Evolutionary conservation across 2,888 invertebrate species (phyloP), one percentile per base, ranked within the genome.

Genomic region (Dromius quadrimaculatus): DNA sequence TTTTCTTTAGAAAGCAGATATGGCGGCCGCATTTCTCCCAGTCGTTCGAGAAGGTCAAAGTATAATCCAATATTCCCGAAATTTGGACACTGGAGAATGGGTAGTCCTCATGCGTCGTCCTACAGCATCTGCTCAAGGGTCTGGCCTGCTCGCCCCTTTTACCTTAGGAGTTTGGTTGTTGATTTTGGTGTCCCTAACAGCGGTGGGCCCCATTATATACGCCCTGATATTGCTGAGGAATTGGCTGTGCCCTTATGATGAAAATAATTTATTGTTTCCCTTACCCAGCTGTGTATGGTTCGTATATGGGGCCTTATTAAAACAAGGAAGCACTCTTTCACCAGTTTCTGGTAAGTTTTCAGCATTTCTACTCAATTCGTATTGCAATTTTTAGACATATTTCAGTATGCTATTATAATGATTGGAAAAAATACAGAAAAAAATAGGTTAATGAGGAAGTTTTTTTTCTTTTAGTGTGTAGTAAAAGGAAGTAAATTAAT

Each of bases 231-330:
- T 86, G 6, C 75, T 92, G 45, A 87, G 91, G 71, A 86, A 86
- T 17, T 87, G 86, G 74, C 76, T 92, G 19, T 87, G 91, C 47
- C 86, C 85, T 17, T 88, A 89, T 66, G 83, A 85, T 1, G 78
- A 81, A 4, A 87, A 79, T 1, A 82, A 90, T 75, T 82, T 81
- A 4, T 82, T 85, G 2, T 90, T 90, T 74, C 84, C 88, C 0
- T 76, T 94, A 13, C 85, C 88, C 0, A 4, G 28, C 6, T 94
- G 94, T 78, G 86, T 92, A 74, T 95, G 94, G 94, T 95, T 94
- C 78, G 91, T 92, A 1, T 95, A 94, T 78, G 93, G 94, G 11
- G 93, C 93, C 0, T 85, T 95, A 32, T 88, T 95, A 83, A 95
- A 94, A 77, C 95, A 95, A 82, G 94, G 95, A 59, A 92, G 93